Evolutionary conservation across 1,140 invertebrate genomes (phyloP), one percentile per base, ranked within the genome.

Genomic region (Dufourea novaeangliae): DNA sequence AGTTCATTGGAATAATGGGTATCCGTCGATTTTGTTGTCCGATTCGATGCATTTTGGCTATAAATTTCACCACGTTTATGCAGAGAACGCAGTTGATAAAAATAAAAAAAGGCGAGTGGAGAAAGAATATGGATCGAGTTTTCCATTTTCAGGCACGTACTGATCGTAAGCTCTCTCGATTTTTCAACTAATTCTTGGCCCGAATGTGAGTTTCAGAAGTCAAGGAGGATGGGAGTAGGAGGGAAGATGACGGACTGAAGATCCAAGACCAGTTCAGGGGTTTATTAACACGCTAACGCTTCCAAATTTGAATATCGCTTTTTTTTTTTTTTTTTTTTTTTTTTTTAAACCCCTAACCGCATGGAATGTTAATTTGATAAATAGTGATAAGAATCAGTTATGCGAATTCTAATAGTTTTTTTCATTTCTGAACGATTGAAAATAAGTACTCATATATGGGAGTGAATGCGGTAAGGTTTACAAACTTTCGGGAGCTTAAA

Each of bases 81-180:
- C 79, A 73, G 79, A 67, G 3, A 32, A 14, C 46, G 11, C 20
- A 29, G 50, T 46, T 46, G 75, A 59, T 70, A 79, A 74, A 84
- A 83, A 84, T 83, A 79, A 83, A 83, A 75, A 83, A 75, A 67
- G 66, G 37, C 39, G 67, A 71, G 61, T 68, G 69, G 50, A 67
- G 64, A 77, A 77, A 80, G 78, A 80, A 83, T 84, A 84, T 77
- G 78, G 72, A 80, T 80, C 62, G 78, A 73, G 50, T 77, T 83
- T 52, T 22, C 67, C n/a, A 84, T 84, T 84, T n/a, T 84, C 72
- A 66, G 39, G 72, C 83, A 84, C 83, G 83, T 84, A 71, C 44
- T 46, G 80, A 83, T 83, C 80, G 82, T 84, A 84, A n/a, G 70
- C 81, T 83, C 78, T 75, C 44, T 73, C 68, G 78, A 83, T 72